Evolutionary conservation across 1,140 invertebrate genomes (phyloP).

Genomic region (Drosophila sturtevanti): DNA sequence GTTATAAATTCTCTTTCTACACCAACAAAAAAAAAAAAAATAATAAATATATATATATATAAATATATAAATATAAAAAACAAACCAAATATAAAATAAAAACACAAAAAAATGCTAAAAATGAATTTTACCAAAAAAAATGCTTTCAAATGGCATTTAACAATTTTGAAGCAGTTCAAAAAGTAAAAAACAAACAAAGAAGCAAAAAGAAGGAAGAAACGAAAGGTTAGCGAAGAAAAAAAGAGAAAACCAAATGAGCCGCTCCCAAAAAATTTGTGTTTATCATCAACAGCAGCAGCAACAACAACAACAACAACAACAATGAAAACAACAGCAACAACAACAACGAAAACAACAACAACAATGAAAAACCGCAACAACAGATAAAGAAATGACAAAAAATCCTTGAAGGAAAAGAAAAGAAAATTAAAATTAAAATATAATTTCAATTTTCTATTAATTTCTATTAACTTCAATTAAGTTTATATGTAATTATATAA

Average conservation of each 20-base stretch:
- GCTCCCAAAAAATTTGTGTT: slow-evolving; percentile 62
- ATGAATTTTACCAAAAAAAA: neutral
- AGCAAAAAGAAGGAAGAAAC: slow-evolving; percentile 18
- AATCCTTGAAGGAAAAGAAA: slow-evolving; percentile 1
- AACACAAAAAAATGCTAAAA: no score
- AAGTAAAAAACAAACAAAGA: slow-evolving; percentile 27
- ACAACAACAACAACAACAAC: slow-evolving; percentile 22
- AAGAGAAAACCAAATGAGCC: slow-evolving; percentile 55
- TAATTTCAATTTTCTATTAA: neutral
- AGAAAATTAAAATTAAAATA: slow-evolving; percentile 9
- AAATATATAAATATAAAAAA: neutral
- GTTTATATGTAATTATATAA: no score
- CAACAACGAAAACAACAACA: slow-evolving; percentile 10
- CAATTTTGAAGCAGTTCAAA: slow-evolving; percentile 30
- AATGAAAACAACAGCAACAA: slow-evolving; percentile 52
- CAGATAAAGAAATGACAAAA: slow-evolving; percentile 45
- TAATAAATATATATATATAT: neutral
- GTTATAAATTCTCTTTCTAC: slow-evolving; percentile 18
- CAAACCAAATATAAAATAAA: neutral
- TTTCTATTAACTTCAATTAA: no score
- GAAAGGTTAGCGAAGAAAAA: slow-evolving; percentile 13
- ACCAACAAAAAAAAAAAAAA: slow-evolving; percentile 9
- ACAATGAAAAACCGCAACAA: slow-evolving; percentile 50
- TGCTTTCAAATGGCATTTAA: slow-evolving; percentile 6
- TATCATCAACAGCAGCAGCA: slow-evolving; percentile 53